phyloP scores from a whole-genome alignment of 2,113 vertebrate species.

The Orthonyx spaldingii region DNA sequence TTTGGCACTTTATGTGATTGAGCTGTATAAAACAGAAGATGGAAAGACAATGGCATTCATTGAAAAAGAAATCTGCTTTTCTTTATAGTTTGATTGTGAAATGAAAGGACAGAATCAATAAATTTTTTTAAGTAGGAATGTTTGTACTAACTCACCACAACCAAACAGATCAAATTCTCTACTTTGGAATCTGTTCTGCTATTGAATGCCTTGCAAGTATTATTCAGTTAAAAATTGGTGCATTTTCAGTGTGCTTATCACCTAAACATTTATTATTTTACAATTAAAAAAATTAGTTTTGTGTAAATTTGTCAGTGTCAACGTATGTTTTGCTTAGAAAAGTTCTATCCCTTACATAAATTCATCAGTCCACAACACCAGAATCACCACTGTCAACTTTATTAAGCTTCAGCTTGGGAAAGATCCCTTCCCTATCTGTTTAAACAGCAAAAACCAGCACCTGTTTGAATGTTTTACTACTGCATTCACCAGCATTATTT shows the following conservation, averaged over 20 bases:
- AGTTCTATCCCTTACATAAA: not conserved
- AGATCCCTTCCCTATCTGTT: not conserved
- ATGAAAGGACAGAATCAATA: not conserved
- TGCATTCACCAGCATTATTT: not conserved
- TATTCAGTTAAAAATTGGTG: not conserved
- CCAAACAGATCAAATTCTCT: not conserved
- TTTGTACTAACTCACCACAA: not conserved
- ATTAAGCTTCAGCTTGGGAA: not conserved
- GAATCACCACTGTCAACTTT: not conserved
- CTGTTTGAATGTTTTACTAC: not conserved
- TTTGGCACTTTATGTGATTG: not conserved
- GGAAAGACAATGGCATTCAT: not conserved
- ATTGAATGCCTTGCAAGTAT: not conserved
- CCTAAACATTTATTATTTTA: not conserved
- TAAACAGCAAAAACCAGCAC: not conserved
- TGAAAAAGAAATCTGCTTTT: not conserved
- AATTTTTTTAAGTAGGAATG: not conserved
- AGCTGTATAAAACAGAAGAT: not conserved
- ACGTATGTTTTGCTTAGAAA: not conserved
- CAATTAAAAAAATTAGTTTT: not conserved
- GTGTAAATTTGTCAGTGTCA: not conserved
- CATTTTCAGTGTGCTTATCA: not conserved
- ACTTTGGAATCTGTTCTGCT: not conserved
- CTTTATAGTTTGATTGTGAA: not conserved
- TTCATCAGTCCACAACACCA: not conserved